Base-by-base conservation (phyloP, 1,140 invertebrate species). In the Drosophila sulfurigaster region DNA sequence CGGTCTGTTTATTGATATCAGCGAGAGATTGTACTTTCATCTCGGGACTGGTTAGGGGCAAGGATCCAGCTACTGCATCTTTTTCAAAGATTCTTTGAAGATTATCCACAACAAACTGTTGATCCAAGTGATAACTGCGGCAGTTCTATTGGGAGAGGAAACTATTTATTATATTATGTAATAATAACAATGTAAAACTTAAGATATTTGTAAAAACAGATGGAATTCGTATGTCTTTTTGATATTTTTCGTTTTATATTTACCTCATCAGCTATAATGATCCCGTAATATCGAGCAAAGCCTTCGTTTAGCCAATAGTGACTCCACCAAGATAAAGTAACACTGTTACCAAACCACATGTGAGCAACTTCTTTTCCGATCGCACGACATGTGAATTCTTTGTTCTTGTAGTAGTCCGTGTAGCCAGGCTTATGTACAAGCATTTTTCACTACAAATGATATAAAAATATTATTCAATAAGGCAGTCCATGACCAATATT, bases 341-440 rank as follows among this genome's bases (percentile, higher is more conserved):
- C 95, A 6, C 95, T 93, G 91, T 96, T 94, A 4, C 95, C 95
- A 66, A 95, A 96, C 95, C 95, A 96, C 92, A 94, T 94, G 82
- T 96, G 95, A 0, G 94, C 93, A 3, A 95, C 94, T 81, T 96
- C 95, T 72, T 96, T 95, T 10, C 93, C 92, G 2, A 95, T 94
- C n/a, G 94, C 93, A 0, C 93, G 92, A 0, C 91, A 92, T 13
- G 94, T 93, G 46, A 92, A 92, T 75, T 95, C 94, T 46, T 83
- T 89, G 51, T 91, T n/a, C 3, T 63, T 71, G 74, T 77, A 91
- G 35, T 82, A 91, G 43, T 92, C 91, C 0, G 81, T 72, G 32
- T 86, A 91, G 5, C 58, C 73, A 0, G 75, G 67, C 25, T 75
- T 49, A 8, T 82, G 73, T 1, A 80, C 67, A 3, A 92, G 63